Conservation (phyloP, 2,888 invertebrate genomes). For the Petrolisthes cinctipes region DNA sequence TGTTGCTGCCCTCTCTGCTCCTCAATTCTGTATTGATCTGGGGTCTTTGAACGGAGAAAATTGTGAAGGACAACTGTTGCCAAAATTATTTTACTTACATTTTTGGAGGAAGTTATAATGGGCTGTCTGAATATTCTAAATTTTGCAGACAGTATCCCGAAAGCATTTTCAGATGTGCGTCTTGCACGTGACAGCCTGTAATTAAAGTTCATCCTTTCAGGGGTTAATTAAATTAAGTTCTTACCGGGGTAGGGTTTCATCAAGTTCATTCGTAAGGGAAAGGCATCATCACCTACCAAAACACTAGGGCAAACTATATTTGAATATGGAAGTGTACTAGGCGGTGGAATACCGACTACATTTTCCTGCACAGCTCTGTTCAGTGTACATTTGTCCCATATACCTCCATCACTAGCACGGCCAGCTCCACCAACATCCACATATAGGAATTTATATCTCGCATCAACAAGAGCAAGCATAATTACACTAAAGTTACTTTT, state of each 20-base stretch:
- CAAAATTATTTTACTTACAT: not conserved
- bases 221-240: not conserved
- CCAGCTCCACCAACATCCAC: constrained; percentile 11
- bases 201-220: not conserved
- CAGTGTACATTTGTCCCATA: not conserved
- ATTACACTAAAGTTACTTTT: not conserved
- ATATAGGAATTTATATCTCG: not conserved
- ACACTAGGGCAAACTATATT: too few relatives aligned
- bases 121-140: constrained; percentile 3
- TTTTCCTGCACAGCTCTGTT: not conserved
- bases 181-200: constrained; percentile 9
- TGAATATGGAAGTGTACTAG: not conserved
- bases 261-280: not conserved
- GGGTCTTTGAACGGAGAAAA: too few relatives aligned
- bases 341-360: not conserved
- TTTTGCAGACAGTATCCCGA: constrained; percentile 5
- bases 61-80: not conserved
- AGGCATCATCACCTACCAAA: too few relatives aligned
- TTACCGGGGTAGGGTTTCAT: constrained; percentile 10
- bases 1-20: too few relatives aligned
- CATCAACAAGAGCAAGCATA: constrained; percentile 12
- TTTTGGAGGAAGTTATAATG: not conserved
- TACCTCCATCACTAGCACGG: constrained; percentile 16
- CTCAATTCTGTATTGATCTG: too few relatives aligned
- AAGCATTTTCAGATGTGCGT: not conserved